Conservation (phyloP, 1,140 invertebrate species). For the Drosophila lacteicornis region DNA sequence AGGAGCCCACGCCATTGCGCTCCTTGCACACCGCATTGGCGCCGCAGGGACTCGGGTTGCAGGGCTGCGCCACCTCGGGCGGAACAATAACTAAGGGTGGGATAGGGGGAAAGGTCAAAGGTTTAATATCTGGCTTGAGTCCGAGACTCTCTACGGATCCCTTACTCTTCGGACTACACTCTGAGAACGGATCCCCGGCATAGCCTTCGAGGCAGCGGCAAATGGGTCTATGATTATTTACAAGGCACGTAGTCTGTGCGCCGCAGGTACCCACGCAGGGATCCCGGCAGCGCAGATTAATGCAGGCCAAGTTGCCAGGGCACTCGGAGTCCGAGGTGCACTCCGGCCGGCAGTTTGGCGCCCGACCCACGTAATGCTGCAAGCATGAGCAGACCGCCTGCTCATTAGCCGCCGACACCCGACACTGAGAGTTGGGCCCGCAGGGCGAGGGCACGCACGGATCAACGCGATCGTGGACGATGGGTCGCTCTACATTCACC, state of each 20-base stretch:
- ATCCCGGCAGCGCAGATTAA: constrained; percentile 90
- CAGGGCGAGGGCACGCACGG: constrained; percentile 92
- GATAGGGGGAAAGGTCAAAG: neutral
- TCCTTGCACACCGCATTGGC: constrained; percentile 92
- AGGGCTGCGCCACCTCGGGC: constrained; percentile 87
- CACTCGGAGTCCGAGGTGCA: constrained; percentile 92
- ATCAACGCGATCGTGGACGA: constrained; percentile 85
- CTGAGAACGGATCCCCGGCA: constrained; percentile 91
- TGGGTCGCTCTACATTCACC: constrained; percentile 84
- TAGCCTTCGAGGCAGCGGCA: constrained; percentile 90
- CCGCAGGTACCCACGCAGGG: constrained; percentile 92
- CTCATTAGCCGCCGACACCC: constrained; percentile 87
- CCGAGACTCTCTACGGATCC: neutral
- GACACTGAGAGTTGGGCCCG: constrained; percentile 92
- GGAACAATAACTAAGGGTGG: constrained; percentile 75
- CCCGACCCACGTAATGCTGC: constrained; percentile 89
- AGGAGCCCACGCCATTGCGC: constrained; percentile 90
- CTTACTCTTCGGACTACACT: constrained; percentile 86
- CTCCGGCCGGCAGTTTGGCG: constrained; percentile 92
- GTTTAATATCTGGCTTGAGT: constrained; percentile 20
- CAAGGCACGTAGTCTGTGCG: constrained; percentile 88
- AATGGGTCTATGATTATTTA: constrained; percentile 90
- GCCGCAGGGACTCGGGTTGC: constrained; percentile 91
- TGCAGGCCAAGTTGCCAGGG: constrained; percentile 89
- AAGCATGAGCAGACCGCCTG: constrained; percentile 91